phyloP scores from a whole-genome alignment of 37 sponge, comb jelly and placozoan species.

The Spongia lamella region DNA sequence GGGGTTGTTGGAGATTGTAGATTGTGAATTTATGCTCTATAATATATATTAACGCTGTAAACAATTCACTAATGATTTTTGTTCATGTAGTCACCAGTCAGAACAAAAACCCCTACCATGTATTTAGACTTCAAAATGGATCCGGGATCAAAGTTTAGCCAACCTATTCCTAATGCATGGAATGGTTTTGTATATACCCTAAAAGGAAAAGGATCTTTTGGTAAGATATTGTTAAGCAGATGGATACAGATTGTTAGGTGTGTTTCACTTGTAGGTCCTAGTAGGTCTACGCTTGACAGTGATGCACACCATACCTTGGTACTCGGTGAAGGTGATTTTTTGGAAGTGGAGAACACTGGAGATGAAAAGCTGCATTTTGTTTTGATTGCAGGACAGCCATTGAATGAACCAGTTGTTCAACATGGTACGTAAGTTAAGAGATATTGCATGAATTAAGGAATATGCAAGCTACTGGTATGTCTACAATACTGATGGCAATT shows the following conservation, averaged over 20 bases:
- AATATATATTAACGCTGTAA: not conserved
- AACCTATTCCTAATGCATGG: conserved; percentile 82
- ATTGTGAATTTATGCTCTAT: not conserved
- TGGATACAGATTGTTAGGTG: too few relatives aligned
- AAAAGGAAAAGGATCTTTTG: conserved; percentile 73
- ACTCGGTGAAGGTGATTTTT: conserved; percentile 52
- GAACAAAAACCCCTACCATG: conserved; percentile 78
- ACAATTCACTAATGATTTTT: not conserved
- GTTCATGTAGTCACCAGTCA: conserved; percentile 63
- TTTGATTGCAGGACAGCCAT: conserved; percentile 88
- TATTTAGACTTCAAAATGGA: conserved; percentile 86
- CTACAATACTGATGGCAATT: too few relatives aligned
- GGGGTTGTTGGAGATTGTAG: not conserved
- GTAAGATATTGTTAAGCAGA: conserved; percentile 10
- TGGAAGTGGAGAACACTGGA: conserved; percentile 57
- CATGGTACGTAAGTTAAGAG: conserved; percentile 71
- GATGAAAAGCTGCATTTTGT: conserved; percentile 69
- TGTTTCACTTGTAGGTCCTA: conserved; percentile 5
- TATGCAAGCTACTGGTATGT: too few relatives aligned
- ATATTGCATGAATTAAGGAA: too few relatives aligned
- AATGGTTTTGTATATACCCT: conserved; percentile 84
- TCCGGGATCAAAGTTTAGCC: conserved; percentile 65
- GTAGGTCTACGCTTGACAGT: conserved; percentile 37
- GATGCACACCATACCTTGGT: conserved; percentile 77
- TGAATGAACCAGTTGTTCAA: conserved; percentile 83